phyloP scores from a whole-genome alignment of 1,140 invertebrate species.

The Centruroides vittatus region DNA sequence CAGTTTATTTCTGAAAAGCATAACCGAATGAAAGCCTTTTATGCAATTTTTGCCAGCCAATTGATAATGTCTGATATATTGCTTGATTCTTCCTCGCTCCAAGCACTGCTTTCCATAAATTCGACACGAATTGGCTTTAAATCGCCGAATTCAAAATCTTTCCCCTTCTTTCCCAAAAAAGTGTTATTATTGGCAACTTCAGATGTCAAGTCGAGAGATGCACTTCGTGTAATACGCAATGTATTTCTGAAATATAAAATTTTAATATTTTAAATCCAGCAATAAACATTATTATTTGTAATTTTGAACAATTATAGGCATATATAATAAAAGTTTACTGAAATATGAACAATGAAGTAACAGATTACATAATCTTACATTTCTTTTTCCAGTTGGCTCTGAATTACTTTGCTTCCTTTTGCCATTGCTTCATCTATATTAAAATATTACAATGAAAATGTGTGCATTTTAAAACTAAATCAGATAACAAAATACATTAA shows the following conservation, averaged over 20 bases:
- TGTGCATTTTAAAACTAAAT: too few species aligned
- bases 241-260: slow-evolving; percentile 43
- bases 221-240: slow-evolving; percentile 58
- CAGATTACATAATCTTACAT: slow-evolving; percentile 46
- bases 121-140: slow-evolving; percentile 47
- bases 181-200: slow-evolving; percentile 36
- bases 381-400: slow-evolving; percentile 48
- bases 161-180: slow-evolving; percentile 52
- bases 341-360: too few species aligned
- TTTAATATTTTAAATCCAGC: slow-evolving; percentile 1
- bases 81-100: slow-evolving; percentile 37
- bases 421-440: slow-evolving; percentile 38
- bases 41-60: slow-evolving; percentile 46
- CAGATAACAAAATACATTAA: too few species aligned
- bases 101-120: slow-evolving; percentile 52
- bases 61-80: slow-evolving; percentile 42
- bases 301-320: too few species aligned
- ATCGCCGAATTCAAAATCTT: slow-evolving; percentile 67
- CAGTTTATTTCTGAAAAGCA: too few species aligned
- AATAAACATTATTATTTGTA: not conserved
- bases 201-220: slow-evolving; percentile 55
- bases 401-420: slow-evolving; percentile 28
- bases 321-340: too few species aligned
- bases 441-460: not conserved
- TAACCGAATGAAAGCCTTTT: slow-evolving; percentile 10